Evolutionary conservation across 2,888 invertebrate genomes (phyloP).

Genomic region (Arctia plantaginis): DNA sequence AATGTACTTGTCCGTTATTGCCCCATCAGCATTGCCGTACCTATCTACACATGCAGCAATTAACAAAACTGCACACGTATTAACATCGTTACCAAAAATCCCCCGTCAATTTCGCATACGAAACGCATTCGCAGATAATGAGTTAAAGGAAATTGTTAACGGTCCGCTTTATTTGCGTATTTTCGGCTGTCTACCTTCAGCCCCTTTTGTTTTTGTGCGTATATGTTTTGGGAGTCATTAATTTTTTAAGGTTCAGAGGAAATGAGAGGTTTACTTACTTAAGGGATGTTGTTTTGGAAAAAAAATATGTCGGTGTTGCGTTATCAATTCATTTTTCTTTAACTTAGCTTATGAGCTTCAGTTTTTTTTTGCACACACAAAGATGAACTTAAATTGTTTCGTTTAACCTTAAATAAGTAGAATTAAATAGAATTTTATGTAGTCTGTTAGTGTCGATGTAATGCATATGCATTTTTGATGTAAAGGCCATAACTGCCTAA

Average conservation of each 20-base stretch:
- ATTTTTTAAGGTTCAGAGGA: slow-evolving; percentile 73
- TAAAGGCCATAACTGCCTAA: background rate
- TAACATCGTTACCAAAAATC: slow-evolving; percentile 50
- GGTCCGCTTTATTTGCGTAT: slow-evolving; percentile 70
- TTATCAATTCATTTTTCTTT: background rate
- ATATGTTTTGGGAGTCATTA: slow-evolving; percentile 79
- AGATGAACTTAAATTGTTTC: background rate
- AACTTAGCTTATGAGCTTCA: background rate
- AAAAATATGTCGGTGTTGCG: background rate
- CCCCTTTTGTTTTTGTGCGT: slow-evolving; percentile 75
- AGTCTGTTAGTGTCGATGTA: too few relatives aligned
- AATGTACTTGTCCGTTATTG: background rate
- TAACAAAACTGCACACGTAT: slow-evolving; percentile 25
- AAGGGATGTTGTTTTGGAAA: slow-evolving; percentile 19
- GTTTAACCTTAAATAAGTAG: background rate
- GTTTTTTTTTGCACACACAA: too few relatives aligned
- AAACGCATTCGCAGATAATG: slow-evolving; percentile 66
- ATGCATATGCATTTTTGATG: too few relatives aligned
- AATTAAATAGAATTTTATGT: too few relatives aligned
- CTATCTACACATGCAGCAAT: slow-evolving; percentile 24
- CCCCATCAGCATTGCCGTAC: slow-evolving; percentile 4
- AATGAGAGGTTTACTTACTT: slow-evolving; percentile 66
- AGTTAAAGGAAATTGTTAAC: slow-evolving; percentile 80
- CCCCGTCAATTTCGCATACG: slow-evolving; percentile 55
- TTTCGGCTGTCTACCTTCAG: slow-evolving; percentile 68